Evolutionary conservation across 2,888 invertebrate genomes (phyloP), one percentile per base, ranked within the genome.

Genomic region (Diadromus collaris): DNA sequence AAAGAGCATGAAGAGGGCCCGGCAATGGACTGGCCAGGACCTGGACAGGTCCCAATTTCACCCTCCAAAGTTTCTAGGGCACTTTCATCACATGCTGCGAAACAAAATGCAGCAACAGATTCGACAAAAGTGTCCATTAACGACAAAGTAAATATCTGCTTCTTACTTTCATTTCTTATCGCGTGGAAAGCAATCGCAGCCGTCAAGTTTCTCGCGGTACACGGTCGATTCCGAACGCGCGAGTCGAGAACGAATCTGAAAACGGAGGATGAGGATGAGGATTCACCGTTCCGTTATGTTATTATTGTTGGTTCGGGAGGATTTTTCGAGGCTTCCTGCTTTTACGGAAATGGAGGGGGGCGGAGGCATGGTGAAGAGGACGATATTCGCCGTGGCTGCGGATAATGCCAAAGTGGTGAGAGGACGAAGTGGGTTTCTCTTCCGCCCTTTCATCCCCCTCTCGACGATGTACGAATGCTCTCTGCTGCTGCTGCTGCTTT

Each of bases 351-450:
- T 68, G 41, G n/a, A 0, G 13, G 38, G 2, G 38, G 38, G 38
- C n/a, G n/a, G 10, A 29, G 41, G 51, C 19, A 54, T 24, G 56
- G n/a, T 54, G 68, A 54, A 54, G 41, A 41, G 68, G 41, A 58
- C n/a, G 56, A 29, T 56, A 38, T 54, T 56, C 27, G 56, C 56
- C 56, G 41, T 58, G 68, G 56, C 56, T 44, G 56, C 44, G 68
- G 58, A 69, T 69, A 69, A 69, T 69, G 68, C 68, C 44, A 41
- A 58, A 69, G 56, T 41, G 68, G 56, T 13, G 44, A 29, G 56
- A 58, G 56, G 19, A 69, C 44, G 68, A 69, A 69, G 68, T 58
- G 56, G 68, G 68, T 69, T 69, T 69, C 56, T 69, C 68, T 58
- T 56, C 56, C 68, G 58, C 68, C 32, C 32, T 44, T 69, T 58